These are phyloP conservation scores for Pygoscelis adeliae DNA, from an alignment of 2,113 vertebrate genomes.

Conservation along the genomic window DNA sequence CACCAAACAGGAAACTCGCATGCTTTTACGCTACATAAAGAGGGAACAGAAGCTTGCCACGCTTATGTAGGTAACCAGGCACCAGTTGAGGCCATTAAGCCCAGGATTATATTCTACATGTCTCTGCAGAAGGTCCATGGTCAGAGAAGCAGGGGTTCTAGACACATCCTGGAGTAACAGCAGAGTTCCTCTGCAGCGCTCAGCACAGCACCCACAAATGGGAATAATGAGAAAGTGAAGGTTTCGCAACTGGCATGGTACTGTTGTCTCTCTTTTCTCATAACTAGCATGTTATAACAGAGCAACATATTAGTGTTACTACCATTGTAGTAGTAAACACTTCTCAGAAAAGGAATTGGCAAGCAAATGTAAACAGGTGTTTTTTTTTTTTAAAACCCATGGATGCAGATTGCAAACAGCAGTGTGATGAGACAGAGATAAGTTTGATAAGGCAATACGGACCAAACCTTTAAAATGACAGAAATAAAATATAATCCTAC, in stretches of 20 bases:
- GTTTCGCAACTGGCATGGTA: background rate
- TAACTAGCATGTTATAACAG: background rate
- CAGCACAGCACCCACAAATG: too few relatives aligned
- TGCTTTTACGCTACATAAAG: background rate
- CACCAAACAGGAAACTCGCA: background rate
- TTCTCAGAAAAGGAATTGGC: background rate
- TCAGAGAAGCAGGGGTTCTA: background rate
- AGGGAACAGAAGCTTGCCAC: background rate
- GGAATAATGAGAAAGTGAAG: accelerated
- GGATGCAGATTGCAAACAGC: background rate
- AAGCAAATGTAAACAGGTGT: background rate
- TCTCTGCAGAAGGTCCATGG: background rate
- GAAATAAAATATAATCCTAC: background rate
- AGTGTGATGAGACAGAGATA: background rate
- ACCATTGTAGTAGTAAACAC: background rate
- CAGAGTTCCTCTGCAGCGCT: background rate
- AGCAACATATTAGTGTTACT: background rate
- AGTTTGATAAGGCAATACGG: background rate
- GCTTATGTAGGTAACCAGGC: background rate
- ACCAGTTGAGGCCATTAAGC: background rate
- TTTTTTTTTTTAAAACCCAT: background rate
- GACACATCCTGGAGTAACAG: background rate
- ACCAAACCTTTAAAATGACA: background rate
- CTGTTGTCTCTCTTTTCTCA: background rate
- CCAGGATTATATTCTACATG: background rate